These are phyloP conservation scores for Chaenodraco wilsoni DNA, from an alignment of 2,797 vertebrate genomes.

Conservation along the genomic window DNA sequence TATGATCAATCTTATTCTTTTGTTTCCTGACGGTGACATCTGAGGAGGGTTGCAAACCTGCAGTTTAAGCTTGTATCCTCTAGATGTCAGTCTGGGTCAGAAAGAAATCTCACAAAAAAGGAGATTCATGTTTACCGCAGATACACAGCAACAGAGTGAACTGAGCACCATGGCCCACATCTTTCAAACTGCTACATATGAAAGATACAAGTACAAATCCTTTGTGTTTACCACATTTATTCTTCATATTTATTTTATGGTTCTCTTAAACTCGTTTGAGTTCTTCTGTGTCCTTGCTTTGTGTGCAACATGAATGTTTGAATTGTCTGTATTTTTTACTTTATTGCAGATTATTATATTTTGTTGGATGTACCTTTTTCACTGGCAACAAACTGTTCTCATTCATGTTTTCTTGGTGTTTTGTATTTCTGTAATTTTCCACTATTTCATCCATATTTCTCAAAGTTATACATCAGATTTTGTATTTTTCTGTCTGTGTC, in stretches of 20 bases:
- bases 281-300: not conserved
- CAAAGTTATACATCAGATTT: no score
- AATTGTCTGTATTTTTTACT: not conserved
- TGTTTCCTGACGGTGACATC: no score
- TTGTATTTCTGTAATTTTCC: not conserved
- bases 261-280: not conserved
- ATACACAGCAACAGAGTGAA: not conserved
- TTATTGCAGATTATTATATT: no score
- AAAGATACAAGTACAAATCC: not conserved
- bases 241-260: not conserved
- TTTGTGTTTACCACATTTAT: not conserved
- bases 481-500: no score
- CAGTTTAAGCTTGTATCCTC: conserved; percentile 33
- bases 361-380: not conserved
- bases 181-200: not conserved
- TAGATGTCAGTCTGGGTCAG: conserved; percentile 51
- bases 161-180: not conserved
- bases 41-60: not conserved
- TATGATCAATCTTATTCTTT: not conserved
- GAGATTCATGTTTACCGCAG: no score
- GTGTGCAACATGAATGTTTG: not conserved
- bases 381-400: not conserved
- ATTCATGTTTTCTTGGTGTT: not conserved
- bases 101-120: not conserved
- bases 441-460: not conserved